Base-by-base conservation (phyloP, 2,888 invertebrate species). In the Pilophorus perplexus region DNA sequence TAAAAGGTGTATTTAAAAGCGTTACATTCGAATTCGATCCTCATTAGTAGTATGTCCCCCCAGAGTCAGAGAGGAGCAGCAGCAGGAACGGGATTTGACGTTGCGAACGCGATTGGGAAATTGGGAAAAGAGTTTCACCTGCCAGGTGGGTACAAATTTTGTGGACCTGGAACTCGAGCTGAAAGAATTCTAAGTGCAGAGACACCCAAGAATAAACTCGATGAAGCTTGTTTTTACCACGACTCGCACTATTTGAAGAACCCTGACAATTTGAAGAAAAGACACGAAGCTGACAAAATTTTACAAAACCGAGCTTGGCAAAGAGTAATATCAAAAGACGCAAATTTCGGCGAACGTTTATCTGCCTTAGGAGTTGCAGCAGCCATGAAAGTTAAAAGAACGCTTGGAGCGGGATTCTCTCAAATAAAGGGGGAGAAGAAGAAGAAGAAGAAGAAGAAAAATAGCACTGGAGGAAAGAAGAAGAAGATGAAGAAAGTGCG, bases 261-360 rank as follows among this genome's bases (percentile, higher is more conserved):
- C 14, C 6, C 6, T 8, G 64, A 68, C 37, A n/a, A n/a, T n/a
- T 14, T 68, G 1, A 10, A 46, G 2, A 38, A 62, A 16, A 23
- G 64, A 5, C 67, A 69, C 50, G 60, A 40, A 12, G 69, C 69
- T 8, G 68, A 69, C 44, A 33, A 40, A 38, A 40, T 48, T n/a
- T 37, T 69, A 22, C n/a, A 42, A 16, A 42, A 57, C 12, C 54
- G 50, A 22, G 69, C 68, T 40, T 69, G 69, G 69, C 52, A 67
- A 59, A 6, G 69, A 8, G 64, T 68, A 1, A 57, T 5, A 12
- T 60, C 69, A 38, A 4, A 14, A 5, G 69, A 69, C 20, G 12
- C 69, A 1, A 27, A 12, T 18, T 38, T 69, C 10, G 60, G 59
- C 5, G 69, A 69, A 59, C 54, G 59, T 25, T 42, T 52, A 3